Percentiles rank a stretch among this genome's conserved stretches.
Evolutionary conservation across 2,113 vertebrate species (phyloP).

Genomic region (Coptodon rendalli): DNA sequence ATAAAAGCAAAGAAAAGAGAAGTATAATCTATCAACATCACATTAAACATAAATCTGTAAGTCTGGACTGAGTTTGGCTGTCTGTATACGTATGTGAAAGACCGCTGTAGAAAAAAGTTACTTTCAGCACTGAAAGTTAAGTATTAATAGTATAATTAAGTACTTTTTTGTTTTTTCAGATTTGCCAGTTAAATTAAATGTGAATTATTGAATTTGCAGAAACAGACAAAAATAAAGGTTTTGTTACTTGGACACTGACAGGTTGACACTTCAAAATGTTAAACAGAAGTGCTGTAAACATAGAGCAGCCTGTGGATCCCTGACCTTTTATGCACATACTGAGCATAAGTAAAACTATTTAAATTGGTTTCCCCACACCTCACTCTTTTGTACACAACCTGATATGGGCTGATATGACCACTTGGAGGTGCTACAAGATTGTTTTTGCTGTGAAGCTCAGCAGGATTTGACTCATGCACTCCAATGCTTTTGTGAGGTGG

Average conservation of each 20-base stretch:
- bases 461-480: background rate
- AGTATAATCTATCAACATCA: background rate
- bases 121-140: background rate
- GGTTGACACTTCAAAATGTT: background rate
- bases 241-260: background rate
- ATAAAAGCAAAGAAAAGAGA: background rate
- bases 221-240: background rate
- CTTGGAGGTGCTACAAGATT: conserved; percentile 30
- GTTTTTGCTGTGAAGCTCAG: background rate
- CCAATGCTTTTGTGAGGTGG: background rate
- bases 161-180: background rate
- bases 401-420: background rate
- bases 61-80: background rate
- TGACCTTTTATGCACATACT: background rate
- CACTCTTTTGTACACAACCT: background rate
- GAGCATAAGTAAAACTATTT: background rate
- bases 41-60: background rate
- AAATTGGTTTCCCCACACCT: background rate
- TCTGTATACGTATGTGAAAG: background rate
- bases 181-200: background rate
- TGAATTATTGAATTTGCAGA: background rate
- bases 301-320: background rate
- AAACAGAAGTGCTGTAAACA: background rate
- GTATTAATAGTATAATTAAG: background rate
- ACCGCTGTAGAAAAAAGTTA: background rate